Conservation (phyloP, 2,888 invertebrate species). For the Nasonia oneida region DNA sequence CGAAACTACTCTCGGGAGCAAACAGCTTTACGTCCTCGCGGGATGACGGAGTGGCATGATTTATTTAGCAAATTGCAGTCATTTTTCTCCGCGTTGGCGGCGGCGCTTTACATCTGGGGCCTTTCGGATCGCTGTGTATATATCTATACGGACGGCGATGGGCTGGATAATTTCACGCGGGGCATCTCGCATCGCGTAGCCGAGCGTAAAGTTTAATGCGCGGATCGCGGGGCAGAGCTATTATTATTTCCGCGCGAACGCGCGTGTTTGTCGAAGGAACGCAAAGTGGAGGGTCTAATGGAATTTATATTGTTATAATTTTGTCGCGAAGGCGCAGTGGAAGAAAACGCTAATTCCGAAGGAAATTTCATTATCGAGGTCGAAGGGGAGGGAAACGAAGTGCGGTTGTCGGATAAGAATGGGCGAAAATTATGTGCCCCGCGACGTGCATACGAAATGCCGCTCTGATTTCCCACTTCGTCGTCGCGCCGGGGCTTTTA, state of each 20-base stretch:
- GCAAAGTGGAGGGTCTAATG: not conserved
- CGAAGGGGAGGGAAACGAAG: not conserved
- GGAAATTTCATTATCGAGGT: conserved; percentile 1
- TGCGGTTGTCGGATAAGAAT: not conserved
- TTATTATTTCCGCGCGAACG: not conserved
- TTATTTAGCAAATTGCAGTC: conserved; percentile 60
- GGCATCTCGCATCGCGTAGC: not conserved
- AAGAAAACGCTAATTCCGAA: not conserved
- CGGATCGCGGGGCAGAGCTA: not conserved
- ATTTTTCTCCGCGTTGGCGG: conserved; percentile 53
- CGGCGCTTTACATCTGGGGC: not conserved
- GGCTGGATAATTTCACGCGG: conserved; percentile 20
- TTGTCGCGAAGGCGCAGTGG: not conserved
- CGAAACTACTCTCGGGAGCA: not conserved
- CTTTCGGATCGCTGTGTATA: not conserved
- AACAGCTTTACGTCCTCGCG: not conserved
- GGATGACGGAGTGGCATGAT: conserved; percentile 40
- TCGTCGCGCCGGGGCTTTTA: no score
- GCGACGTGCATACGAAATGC: not conserved
- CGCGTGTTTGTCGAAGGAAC: not conserved
- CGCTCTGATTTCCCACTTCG: not conserved
- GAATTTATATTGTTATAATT: not conserved
- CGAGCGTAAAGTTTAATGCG: conserved; percentile 1
- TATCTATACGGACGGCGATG: not conserved
- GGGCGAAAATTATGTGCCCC: not conserved